Evolutionary conservation across 2,888 invertebrate genomes (phyloP).

Genomic region (Aelia acuminata): DNA sequence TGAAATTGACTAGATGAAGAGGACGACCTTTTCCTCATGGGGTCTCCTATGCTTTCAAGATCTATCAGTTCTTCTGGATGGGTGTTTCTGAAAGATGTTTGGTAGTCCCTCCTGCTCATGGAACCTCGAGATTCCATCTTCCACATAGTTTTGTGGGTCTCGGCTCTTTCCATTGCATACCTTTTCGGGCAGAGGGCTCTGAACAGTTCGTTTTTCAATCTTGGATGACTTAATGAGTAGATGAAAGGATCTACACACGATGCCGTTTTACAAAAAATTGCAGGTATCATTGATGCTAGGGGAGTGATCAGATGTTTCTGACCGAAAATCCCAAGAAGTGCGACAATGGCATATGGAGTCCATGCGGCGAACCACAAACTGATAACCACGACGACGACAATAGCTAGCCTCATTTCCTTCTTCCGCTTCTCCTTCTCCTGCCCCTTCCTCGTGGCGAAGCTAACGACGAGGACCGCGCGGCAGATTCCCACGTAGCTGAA

Average conservation of each 20-base stretch:
- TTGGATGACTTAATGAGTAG: slow-evolving; percentile 85
- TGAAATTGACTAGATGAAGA: slow-evolving; percentile 18
- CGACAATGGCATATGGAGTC: slow-evolving; percentile 85
- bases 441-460: slow-evolving; percentile 65
- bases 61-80: slow-evolving; percentile 49
- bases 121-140: slow-evolving; percentile 60
- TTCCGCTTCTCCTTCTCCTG: slow-evolving; percentile 76
- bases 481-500: slow-evolving; percentile 83
- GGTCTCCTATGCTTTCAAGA: slow-evolving; percentile 26
- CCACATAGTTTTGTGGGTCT: slow-evolving; percentile 62
- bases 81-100: not conserved
- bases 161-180: slow-evolving; percentile 59
- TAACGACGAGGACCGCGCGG: slow-evolving; percentile 70
- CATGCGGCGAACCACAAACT: slow-evolving; percentile 84
- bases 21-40: slow-evolving; percentile 28
- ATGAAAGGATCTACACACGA: slow-evolving; percentile 87
- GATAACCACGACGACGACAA: slow-evolving; percentile 79
- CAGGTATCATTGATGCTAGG: slow-evolving; percentile 81
- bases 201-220: slow-evolving; percentile 66
- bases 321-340: slow-evolving; percentile 81
- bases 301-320: slow-evolving; percentile 78
- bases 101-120: slow-evolving; percentile 10
- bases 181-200: slow-evolving; percentile 59
- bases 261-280: slow-evolving; percentile 84
- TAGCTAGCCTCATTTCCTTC: slow-evolving; percentile 78